Evolutionary conservation across 1,140 invertebrate species (phyloP).

Genomic region (Chrysoperla carnea): DNA sequence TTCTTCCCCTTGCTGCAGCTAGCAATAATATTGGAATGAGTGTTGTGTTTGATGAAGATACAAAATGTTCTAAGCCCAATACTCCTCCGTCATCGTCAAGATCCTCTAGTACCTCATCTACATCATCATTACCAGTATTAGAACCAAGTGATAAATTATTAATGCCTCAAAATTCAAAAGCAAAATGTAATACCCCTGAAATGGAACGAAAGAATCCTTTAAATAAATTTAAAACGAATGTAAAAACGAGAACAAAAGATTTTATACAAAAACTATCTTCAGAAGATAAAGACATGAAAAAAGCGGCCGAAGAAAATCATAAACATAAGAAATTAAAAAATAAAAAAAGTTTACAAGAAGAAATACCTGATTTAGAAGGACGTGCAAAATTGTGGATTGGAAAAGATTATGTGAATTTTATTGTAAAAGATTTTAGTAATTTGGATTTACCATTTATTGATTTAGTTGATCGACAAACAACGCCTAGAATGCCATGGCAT

Average conservation of each 20-base stretch:
- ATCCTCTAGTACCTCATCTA: conserved; percentile 10
- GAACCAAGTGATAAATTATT: conserved; percentile 33
- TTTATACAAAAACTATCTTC: conserved; percentile 47
- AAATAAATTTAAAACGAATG: conserved; percentile 41
- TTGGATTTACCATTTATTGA: conserved; percentile 74
- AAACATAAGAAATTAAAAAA: conserved; percentile 24
- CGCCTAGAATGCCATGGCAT: conserved; percentile 97
- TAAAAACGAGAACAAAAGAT: conserved; percentile 37
- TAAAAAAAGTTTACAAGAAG: conserved; percentile 20
- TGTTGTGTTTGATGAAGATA: neutral
- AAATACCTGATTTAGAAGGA: conserved; percentile 28
- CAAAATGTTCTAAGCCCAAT: conserved; percentile 1
- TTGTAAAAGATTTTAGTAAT: conserved; percentile 92
- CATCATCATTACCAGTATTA: conserved; percentile 24
- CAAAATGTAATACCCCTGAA: conserved; percentile 47
- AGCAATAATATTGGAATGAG: conserved; percentile 1
- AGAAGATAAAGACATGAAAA: conserved; percentile 24
- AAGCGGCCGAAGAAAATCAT: conserved; percentile 29
- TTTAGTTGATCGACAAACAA: conserved; percentile 30
- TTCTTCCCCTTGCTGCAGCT: conserved; percentile 2
- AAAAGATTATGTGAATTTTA: conserved; percentile 97
- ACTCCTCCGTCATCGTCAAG: neutral
- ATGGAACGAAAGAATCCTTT: conserved; percentile 47
- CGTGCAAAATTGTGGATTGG: conserved; percentile 89
- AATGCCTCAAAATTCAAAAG: conserved; percentile 18